These are phyloP conservation scores for Sarcophaga peregrina DNA, from an alignment of 1,140 invertebrate species.

Conservation along the genomic window DNA sequence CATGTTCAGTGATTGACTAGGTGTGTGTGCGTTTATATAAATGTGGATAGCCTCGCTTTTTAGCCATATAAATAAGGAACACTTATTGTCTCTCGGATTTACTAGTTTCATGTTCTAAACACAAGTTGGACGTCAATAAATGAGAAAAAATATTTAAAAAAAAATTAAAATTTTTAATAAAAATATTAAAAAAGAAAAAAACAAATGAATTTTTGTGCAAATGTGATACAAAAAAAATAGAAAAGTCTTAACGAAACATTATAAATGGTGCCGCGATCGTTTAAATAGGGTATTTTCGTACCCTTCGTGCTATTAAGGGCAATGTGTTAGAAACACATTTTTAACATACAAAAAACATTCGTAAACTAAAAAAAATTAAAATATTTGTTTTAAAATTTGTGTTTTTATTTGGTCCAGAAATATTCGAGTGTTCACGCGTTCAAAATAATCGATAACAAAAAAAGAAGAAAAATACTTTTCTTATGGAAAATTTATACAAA, in stretches of 20 bases:
- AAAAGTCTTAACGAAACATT: not conserved
- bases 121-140: constrained; percentile 57
- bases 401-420: too few relatives aligned
- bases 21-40: constrained; percentile 1
- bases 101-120: constrained; percentile 51
- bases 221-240: not conserved
- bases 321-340: too few relatives aligned
- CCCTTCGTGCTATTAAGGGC: too few relatives aligned
- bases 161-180: constrained; percentile 25
- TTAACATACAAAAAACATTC: too few relatives aligned
- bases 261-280: too few relatives aligned
- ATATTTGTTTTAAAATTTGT: too few relatives aligned
- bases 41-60: constrained; percentile 47
- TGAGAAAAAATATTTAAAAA: constrained; percentile 4
- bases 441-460: too few relatives aligned
- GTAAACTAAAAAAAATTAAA: too few relatives aligned
- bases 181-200: not conserved
- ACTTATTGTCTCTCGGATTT: constrained; percentile 47
- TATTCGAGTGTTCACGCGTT: too few relatives aligned
- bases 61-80: constrained; percentile 51
- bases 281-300: too few relatives aligned
- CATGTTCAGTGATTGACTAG: not conserved
- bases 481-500: too few relatives aligned
- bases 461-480: too few relatives aligned
- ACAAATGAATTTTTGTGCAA: not conserved